A percentile compares a stretch with the other conserved stretches of the same genome.
These are phyloP conservation scores for Desmodus rotundus DNA, from an alignment of 2,113 vertebrate species.

Conservation along the genomic window DNA sequence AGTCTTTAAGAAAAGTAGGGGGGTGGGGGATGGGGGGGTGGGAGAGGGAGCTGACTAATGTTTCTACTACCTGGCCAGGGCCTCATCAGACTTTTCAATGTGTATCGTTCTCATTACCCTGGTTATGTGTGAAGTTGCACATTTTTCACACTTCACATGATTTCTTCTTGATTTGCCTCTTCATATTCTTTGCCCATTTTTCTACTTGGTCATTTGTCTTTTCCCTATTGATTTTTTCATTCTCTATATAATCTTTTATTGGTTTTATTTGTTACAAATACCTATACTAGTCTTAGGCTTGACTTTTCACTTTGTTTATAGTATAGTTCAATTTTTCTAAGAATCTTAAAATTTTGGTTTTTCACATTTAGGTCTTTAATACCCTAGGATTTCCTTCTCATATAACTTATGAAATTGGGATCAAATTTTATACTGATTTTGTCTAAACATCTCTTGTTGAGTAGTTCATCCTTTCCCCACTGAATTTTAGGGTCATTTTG, in stretches of 20 bases:
- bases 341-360: not conserved
- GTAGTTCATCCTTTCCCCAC: not conserved
- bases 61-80: too few species aligned
- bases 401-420: not conserved
- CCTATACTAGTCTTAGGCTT: not conserved
- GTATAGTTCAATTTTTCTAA: not conserved
- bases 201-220: not conserved
- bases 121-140: not conserved
- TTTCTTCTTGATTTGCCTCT: not conserved
- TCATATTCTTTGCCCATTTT: not conserved
- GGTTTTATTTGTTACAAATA: not conserved
- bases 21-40: too few species aligned
- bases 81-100: not conserved
- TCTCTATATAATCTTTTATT: not conserved
- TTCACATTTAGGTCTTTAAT: not conserved
- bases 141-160: not conserved
- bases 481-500: not conserved
- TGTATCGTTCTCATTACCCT: not conserved
- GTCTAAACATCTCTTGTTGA: not conserved
- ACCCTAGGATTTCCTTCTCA: not conserved
- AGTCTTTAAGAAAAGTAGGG: too few species aligned
- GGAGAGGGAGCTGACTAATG: too few species aligned
- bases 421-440: not conserved
- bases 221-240: not conserved
- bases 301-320: not conserved